Evolutionary conservation across 2,888 invertebrate genomes (phyloP).

Genomic region (Drosophila fulvimacula): DNA sequence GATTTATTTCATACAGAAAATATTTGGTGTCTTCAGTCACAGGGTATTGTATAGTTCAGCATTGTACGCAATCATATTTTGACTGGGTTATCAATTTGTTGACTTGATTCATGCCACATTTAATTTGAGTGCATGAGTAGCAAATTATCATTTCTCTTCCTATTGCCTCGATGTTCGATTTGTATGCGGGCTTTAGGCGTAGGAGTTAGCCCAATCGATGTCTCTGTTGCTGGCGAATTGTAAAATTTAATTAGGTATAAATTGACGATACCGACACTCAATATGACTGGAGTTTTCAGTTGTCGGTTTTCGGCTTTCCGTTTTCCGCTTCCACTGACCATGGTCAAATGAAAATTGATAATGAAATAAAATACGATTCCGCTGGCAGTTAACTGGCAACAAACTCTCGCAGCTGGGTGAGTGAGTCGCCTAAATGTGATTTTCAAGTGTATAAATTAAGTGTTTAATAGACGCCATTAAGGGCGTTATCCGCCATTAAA

Average conservation of each 20-base stretch:
- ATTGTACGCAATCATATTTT: accelerated
- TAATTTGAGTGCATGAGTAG: conserved; percentile 33
- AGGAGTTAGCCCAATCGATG: conserved; percentile 2
- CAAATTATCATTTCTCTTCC: conserved; percentile 21
- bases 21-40: background rate
- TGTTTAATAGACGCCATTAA: conserved; percentile 77
- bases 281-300: conserved; percentile 15
- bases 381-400: conserved; percentile 31
- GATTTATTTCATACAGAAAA: background rate
- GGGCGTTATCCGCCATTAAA: conserved; percentile 75
- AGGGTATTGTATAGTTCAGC: conserved; percentile 2
- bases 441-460: conserved; percentile 78
- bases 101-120: conserved; percentile 42
- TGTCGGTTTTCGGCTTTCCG: background rate
- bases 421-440: conserved; percentile 58
- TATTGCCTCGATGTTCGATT: background rate
- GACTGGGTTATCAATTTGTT: conserved; percentile 23
- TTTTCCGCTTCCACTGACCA: conserved; percentile 3
- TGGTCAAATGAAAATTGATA: conserved; percentile 41
- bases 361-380: conserved; percentile 39
- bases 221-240: conserved; percentile 17
- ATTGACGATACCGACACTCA: conserved; percentile 27
- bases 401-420: conserved; percentile 14
- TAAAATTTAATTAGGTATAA: conserved; percentile 39
- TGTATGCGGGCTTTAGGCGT: background rate